These are phyloP conservation scores for Chrysochloris asiatica DNA, from an alignment of 2,113 vertebrate genomes.

Conservation along the genomic window DNA sequence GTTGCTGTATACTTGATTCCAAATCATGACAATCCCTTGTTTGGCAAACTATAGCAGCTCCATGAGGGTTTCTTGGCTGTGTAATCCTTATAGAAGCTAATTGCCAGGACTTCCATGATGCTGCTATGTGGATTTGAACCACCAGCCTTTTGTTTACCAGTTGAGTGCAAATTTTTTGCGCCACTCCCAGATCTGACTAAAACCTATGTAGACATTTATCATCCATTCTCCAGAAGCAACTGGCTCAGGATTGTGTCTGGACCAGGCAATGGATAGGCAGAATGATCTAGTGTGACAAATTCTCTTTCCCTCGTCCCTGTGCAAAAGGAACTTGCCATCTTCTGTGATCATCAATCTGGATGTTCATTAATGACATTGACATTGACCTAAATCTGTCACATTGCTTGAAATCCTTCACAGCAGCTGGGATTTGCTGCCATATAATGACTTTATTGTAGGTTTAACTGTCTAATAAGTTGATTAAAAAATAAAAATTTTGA, in stretches of 20 bases:
- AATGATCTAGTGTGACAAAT: conserved; percentile 59
- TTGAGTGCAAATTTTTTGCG: background rate
- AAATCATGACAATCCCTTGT: background rate
- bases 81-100: background rate
- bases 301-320: conserved; percentile 34
- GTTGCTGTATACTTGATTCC: background rate
- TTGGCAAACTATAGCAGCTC: background rate
- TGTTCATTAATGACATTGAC: conserved; percentile 77
- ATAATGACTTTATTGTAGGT: conserved; percentile 74
- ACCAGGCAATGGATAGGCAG: conserved; percentile 13
- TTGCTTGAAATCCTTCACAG: conserved; percentile 68
- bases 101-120: background rate
- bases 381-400: conserved; percentile 85
- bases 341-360: conserved; percentile 70
- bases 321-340: conserved; percentile 66
- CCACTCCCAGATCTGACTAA: background rate
- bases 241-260: conserved; percentile 5
- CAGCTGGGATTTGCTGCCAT: conserved; percentile 74
- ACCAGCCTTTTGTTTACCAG: background rate
- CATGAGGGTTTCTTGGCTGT: background rate
- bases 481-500: conserved; percentile 72
- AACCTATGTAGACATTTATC: background rate
- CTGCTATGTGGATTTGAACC: background rate
- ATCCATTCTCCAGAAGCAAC: conserved; percentile 31
- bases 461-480: conserved; percentile 79